These are phyloP conservation scores for Lepidothrix coronata DNA, from an alignment of 2,113 vertebrate species.

Conservation along the genomic window DNA sequence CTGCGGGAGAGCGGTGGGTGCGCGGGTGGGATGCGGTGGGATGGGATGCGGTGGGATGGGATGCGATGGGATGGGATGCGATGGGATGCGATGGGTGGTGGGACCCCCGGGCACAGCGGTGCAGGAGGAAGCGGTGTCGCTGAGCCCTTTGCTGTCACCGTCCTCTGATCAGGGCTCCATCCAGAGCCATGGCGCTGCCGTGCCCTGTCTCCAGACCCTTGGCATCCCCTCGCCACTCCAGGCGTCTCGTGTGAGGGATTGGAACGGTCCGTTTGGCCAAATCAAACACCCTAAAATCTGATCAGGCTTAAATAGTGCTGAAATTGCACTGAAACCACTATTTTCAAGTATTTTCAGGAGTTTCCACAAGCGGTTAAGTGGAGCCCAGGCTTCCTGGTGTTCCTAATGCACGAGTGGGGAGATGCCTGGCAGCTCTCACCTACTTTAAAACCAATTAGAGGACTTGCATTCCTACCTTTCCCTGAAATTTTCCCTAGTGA, in stretches of 20 bases:
- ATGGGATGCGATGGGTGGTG: neutral
- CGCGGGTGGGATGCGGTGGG: neutral
- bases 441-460: neutral
- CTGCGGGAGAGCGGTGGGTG: conserved; percentile 80
- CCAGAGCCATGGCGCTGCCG: neutral
- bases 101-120: neutral
- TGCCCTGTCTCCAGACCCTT: neutral
- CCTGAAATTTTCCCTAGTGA: neutral
- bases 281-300: no score
- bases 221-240: accelerated
- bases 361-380: neutral
- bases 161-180: neutral
- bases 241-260: no score
- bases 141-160: neutral
- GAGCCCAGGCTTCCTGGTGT: neutral
- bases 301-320: accelerated
- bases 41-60: no score
- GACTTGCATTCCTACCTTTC: neutral
- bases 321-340: accelerated
- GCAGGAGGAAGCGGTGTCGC: accelerated
- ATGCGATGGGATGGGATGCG: no score
- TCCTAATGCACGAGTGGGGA: accelerated
- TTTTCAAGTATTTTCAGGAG: neutral
- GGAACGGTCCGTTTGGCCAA: neutral
- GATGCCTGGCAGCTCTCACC: neutral